phyloP scores from a whole-genome alignment of 1,140 invertebrate genomes.

The Ctenoplectra terminalis region DNA sequence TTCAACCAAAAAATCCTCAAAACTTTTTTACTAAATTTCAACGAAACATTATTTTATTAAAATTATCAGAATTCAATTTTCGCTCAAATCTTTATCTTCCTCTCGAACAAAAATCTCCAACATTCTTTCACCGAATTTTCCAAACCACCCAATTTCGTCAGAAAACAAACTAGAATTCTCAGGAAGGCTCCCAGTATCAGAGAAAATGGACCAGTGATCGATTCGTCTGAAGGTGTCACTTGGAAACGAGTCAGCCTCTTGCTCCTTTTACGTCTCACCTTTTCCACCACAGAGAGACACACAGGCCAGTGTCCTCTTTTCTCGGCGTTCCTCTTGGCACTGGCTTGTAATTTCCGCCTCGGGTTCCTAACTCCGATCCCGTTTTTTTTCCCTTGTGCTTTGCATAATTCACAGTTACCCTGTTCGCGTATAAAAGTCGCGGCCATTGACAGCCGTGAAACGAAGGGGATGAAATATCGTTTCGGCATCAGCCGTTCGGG shows the following conservation, averaged over 20 bases:
- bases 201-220: conserved; percentile 9
- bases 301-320: background rate
- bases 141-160: too few species aligned
- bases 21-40: too few species aligned
- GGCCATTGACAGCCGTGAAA: conserved; percentile 17
- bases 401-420: conserved; percentile 24
- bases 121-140: too few species aligned
- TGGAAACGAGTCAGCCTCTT: conserved; percentile 10
- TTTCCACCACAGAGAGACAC: background rate
- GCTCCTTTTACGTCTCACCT: background rate
- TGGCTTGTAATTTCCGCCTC: conserved; percentile 34
- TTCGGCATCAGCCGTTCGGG: background rate
- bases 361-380: background rate
- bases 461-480: conserved; percentile 27
- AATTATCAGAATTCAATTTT: too few species aligned
- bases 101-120: too few species aligned
- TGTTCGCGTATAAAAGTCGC: background rate
- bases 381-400: conserved; percentile 14
- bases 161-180: background rate
- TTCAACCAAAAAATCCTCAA: too few species aligned
- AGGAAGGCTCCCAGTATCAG: background rate
- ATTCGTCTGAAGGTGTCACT: conserved; percentile 28
- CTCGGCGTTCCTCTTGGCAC: background rate
- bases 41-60: too few species aligned
- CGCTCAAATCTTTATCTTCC: too few species aligned